Evolutionary conservation across 37 sponge, comb jelly and placozoan genomes (phyloP).

Genomic region (Ephydatia muelleri): DNA sequence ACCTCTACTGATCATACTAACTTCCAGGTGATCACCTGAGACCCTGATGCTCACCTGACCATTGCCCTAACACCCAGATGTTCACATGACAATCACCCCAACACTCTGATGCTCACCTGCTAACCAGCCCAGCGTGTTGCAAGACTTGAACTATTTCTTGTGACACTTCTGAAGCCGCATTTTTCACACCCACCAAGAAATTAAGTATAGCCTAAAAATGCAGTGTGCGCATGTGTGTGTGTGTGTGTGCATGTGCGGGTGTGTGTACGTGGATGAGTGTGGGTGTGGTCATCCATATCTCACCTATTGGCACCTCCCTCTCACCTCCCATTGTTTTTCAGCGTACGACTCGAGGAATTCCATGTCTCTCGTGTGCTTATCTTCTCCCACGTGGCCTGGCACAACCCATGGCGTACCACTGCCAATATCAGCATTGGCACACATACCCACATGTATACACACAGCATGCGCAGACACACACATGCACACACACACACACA

Average conservation of each 20-base stretch:
- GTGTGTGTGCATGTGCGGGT: constrained; percentile 1
- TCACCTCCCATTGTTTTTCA: constrained; percentile 88
- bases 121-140: constrained; percentile 51
- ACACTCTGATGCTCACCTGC: constrained; percentile 12
- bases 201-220: constrained; percentile 47
- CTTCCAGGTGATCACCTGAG: not conserved
- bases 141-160: constrained; percentile 55
- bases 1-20: not conserved
- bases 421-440: constrained; percentile 14
- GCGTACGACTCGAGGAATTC: constrained; percentile 79
- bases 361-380: constrained; percentile 80
- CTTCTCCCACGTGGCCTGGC: constrained; percentile 60
- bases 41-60: not conserved
- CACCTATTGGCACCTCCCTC: not conserved
- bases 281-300: not conserved
- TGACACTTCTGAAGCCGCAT: constrained; percentile 14
- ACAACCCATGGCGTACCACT: constrained; percentile 65
- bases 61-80: not conserved
- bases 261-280: too few relatives aligned
- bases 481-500: constrained; percentile 20
- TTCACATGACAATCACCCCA: not conserved
- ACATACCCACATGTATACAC: too few relatives aligned
- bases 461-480: too few relatives aligned
- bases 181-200: constrained; percentile 60
- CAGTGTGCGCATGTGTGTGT: too few relatives aligned